Evolutionary conservation across 2,888 invertebrate species (phyloP).

Genomic region (Pseudanteris insignis): DNA sequence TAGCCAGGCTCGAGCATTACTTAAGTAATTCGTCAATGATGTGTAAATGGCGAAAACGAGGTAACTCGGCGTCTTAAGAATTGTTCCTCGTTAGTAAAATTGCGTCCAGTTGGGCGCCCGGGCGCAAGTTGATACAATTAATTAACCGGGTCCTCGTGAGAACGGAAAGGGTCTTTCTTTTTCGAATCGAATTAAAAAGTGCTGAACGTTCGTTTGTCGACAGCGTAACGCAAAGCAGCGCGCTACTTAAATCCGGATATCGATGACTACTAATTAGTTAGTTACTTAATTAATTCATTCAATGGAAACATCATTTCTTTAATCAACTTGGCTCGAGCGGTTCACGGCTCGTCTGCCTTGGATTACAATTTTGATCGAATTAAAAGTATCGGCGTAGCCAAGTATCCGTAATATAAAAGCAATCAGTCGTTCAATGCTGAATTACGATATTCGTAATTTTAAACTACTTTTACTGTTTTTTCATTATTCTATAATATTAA

Average conservation of each 20-base stretch:
- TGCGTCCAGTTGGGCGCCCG: conserved; percentile 58
- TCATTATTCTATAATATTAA: too few relatives aligned
- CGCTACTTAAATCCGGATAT: conserved; percentile 44
- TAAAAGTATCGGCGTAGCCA: conserved; percentile 16
- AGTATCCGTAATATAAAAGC: too few relatives aligned
- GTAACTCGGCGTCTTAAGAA: conserved; percentile 61
- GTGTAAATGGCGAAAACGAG: conserved; percentile 23
- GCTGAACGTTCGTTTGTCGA: conserved; percentile 18
- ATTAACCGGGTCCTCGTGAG: conserved; percentile 53
- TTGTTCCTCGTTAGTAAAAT: conserved; percentile 64
- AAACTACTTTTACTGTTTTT: too few relatives aligned
- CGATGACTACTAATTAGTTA: conserved; percentile 46
- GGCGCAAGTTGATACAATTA: conserved; percentile 62
- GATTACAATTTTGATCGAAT: conserved; percentile 22
- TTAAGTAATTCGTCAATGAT: conserved; percentile 18
- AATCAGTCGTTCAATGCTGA: too few relatives aligned
- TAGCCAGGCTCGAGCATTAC: conserved; percentile 1
- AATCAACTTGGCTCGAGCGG: conserved; percentile 21
- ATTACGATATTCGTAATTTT: too few relatives aligned
- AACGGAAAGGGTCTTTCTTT: conserved; percentile 15
- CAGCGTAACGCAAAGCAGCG: conserved; percentile 27
- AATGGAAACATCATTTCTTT: conserved; percentile 31
- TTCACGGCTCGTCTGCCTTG: conserved; percentile 1
- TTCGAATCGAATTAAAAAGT: conserved; percentile 43
- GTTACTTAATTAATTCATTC: conserved; percentile 33